Conservation (phyloP, 2,888 invertebrate genomes). For the Chouioia cunea region DNA sequence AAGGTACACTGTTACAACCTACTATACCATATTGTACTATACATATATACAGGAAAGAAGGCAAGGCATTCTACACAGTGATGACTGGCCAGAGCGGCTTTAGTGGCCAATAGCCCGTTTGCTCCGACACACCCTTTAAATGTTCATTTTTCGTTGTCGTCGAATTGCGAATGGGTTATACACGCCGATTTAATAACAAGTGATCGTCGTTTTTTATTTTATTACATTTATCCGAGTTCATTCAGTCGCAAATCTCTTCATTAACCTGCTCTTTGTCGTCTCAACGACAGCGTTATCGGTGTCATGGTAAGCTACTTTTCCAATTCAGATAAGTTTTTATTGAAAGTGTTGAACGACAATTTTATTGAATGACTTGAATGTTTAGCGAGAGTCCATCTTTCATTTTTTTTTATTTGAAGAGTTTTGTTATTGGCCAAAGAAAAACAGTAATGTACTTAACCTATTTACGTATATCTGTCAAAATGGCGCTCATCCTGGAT, state of each 20-base stretch:
- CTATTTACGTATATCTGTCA: slow-evolving; percentile 45
- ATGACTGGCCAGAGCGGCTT: slow-evolving; percentile 12
- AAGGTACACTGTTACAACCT: not conserved
- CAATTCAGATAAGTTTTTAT: slow-evolving; percentile 12
- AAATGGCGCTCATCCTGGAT: slow-evolving; percentile 42
- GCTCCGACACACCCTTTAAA: slow-evolving; percentile 67
- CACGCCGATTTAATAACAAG: slow-evolving; percentile 52
- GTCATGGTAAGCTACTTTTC: slow-evolving; percentile 46
- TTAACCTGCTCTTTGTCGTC: slow-evolving; percentile 27
- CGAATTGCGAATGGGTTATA: slow-evolving; percentile 54
- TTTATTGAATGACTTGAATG: not conserved
- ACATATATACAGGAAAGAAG: not conserved
- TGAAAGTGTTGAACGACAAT: too few relatives aligned
- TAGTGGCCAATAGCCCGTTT: slow-evolving; percentile 54
- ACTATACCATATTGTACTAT: too few relatives aligned
- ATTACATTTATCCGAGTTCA: not conserved
- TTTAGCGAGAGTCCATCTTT: not conserved
- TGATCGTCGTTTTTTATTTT: slow-evolving; percentile 38
- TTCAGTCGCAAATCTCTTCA: slow-evolving; percentile 7
- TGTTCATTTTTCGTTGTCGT: slow-evolving; percentile 59
- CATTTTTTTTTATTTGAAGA: not conserved
- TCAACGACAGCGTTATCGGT: slow-evolving; percentile 39
- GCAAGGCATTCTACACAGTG: slow-evolving; percentile 11
- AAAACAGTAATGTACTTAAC: slow-evolving; percentile 44
- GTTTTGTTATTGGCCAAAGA: not conserved